Conservation (phyloP, 2,797 vertebrate genomes). For the Streptopelia turtur region DNA sequence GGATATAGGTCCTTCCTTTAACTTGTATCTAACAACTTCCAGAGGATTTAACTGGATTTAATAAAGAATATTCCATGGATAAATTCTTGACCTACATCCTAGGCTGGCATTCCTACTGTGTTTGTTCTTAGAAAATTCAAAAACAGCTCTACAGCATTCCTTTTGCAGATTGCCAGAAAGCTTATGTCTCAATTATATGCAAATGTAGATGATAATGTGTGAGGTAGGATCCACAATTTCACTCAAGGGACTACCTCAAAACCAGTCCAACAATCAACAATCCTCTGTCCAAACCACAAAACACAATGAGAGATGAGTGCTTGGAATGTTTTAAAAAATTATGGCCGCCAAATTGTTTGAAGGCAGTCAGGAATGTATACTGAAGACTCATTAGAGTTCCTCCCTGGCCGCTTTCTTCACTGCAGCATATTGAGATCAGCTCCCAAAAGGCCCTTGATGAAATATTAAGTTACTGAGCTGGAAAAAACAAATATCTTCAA, state of each 20-base stretch:
- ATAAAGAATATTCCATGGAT: not conserved
- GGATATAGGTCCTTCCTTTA: slow-evolving; percentile 26
- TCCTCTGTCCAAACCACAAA: slow-evolving; percentile 59
- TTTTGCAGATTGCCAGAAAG: slow-evolving; percentile 62
- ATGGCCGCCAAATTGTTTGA: slow-evolving; percentile 53
- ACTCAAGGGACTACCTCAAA: slow-evolving; percentile 69
- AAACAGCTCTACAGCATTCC: slow-evolving; percentile 62
- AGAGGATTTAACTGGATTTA: slow-evolving; percentile 35
- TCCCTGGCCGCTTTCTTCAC: slow-evolving; percentile 52
- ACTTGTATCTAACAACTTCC: not conserved
- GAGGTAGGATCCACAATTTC: slow-evolving; percentile 63
- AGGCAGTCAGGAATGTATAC: slow-evolving; percentile 67
- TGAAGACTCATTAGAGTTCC: slow-evolving; percentile 55
- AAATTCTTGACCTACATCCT: slow-evolving; percentile 60
- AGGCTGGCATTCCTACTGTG: slow-evolving; percentile 56
- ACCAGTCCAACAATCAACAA: slow-evolving; percentile 61
- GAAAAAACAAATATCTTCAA: slow-evolving; percentile 71
- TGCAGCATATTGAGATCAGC: slow-evolving; percentile 50
- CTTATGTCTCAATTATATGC: slow-evolving; percentile 69
- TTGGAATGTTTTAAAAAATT: slow-evolving; percentile 63
- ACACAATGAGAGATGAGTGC: slow-evolving; percentile 65
- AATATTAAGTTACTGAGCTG: slow-evolving; percentile 67
- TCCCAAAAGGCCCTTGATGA: slow-evolving; percentile 52
- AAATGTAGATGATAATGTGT: slow-evolving; percentile 60
- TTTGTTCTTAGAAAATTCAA: slow-evolving; percentile 74